Conservation (phyloP, 2,888 invertebrate genomes). For the Drosophila kuntzei region DNA sequence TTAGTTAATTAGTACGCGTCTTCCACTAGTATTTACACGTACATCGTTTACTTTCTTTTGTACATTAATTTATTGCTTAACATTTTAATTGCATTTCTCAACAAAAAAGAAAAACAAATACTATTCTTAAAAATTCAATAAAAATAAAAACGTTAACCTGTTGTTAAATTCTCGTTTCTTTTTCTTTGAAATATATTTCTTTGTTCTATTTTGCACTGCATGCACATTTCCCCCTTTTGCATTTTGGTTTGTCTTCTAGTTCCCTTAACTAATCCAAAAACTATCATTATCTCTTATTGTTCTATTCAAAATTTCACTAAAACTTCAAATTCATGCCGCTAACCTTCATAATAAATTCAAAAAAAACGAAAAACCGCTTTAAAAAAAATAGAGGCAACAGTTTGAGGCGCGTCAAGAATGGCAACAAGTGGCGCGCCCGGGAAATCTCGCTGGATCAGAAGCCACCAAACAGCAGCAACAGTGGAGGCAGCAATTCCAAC, state of each 20-base stretch:
- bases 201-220: conserved; percentile 40
- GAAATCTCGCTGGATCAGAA: conserved; percentile 87
- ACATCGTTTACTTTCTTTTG: conserved; percentile 39
- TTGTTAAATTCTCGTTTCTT: conserved; percentile 45
- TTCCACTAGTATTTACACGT: conserved; percentile 17
- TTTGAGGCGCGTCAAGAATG: conserved; percentile 88
- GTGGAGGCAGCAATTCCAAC: conserved; percentile 46
- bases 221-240: conserved; percentile 31
- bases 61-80: conserved; percentile 55
- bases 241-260: conserved; percentile 34
- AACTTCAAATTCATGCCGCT: conserved; percentile 62
- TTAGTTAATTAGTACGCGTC: conserved; percentile 31
- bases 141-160: conserved; percentile 16
- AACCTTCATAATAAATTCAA: conserved; percentile 55
- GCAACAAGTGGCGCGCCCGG: conserved; percentile 88
- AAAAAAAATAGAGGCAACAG: conserved; percentile 86
- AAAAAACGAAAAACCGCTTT: conserved; percentile 29
- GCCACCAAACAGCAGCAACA: conserved; percentile 47
- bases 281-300: conserved; percentile 39
- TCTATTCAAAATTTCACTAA: conserved; percentile 63
- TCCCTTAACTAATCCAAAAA: conserved; percentile 52
- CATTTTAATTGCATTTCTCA: conserved; percentile 42
- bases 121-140: conserved; percentile 8
- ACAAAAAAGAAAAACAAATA: conserved; percentile 16
- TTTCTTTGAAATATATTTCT: conserved; percentile 44